Conservation (phyloP, 2,113 vertebrate species). For the Sceloporus tristichus region DNA sequence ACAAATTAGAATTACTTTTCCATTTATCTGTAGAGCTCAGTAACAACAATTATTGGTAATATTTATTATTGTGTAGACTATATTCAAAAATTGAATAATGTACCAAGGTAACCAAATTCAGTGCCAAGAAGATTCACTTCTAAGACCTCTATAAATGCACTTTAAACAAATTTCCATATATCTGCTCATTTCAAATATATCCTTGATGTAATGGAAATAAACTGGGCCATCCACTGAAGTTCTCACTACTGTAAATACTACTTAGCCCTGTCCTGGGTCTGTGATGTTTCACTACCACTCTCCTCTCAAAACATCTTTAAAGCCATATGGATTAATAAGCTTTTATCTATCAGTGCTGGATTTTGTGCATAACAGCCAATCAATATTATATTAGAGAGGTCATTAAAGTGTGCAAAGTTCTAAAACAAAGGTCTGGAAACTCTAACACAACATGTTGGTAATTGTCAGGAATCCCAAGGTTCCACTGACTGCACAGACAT, state of each 20-base stretch:
- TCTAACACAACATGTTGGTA: too few relatives aligned
- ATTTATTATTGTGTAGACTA: background rate
- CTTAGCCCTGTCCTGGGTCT: background rate
- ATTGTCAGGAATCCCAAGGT: too few relatives aligned
- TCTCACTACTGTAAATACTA: background rate
- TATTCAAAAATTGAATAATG: background rate
- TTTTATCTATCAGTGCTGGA: too few relatives aligned
- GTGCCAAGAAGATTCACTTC: conserved; percentile 9
- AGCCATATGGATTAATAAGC: background rate
- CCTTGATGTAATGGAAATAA: background rate
- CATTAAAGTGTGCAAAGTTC: too few relatives aligned
- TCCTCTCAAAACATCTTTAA: background rate
- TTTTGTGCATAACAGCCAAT: too few relatives aligned
- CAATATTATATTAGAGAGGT: too few relatives aligned
- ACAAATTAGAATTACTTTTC: background rate
- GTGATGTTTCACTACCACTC: background rate
- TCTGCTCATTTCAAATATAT: conserved; percentile 1
- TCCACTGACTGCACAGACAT: too few relatives aligned
- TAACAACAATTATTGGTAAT: conserved; percentile 4
- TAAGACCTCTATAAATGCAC: background rate
- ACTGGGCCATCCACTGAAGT: background rate
- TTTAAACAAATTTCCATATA: background rate
- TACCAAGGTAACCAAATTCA: conserved; percentile 1
- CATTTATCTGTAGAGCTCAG: background rate
- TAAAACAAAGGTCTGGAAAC: too few relatives aligned